These are phyloP conservation scores for Cottus gobio DNA, from an alignment of 2,113 vertebrate genomes.

Conservation along the genomic window DNA sequence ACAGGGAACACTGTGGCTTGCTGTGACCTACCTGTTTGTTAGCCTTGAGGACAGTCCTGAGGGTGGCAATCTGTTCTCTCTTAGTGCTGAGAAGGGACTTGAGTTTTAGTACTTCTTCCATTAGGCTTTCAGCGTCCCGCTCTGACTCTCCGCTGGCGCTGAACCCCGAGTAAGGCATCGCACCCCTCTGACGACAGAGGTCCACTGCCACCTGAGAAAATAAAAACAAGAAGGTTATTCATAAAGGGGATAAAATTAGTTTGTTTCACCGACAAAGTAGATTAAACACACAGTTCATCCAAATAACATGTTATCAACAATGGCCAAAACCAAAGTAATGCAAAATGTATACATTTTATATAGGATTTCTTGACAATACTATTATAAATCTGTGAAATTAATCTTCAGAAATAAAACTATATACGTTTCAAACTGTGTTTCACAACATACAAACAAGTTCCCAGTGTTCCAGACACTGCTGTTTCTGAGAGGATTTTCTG, in stretches of 20 bases:
- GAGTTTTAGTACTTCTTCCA: conserved; percentile 88
- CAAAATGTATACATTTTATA: not conserved
- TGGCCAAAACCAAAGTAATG: not conserved
- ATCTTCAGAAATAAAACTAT: not conserved
- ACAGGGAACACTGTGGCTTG: not conserved
- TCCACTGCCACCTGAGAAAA: conserved; percentile 82
- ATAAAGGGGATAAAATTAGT: not conserved
- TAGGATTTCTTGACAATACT: not conserved
- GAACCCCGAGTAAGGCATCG: conserved; percentile 73
- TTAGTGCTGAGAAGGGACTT: conserved; percentile 90
- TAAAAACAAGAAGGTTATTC: not conserved
- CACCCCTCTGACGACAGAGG: conserved; percentile 82
- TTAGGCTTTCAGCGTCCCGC: conserved; percentile 83
- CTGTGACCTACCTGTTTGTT: conserved; percentile 86
- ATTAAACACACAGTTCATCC: not conserved
- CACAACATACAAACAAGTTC: not conserved
- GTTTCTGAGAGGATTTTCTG: conserved; percentile 45
- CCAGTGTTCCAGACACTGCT: not conserved
- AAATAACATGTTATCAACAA: not conserved
- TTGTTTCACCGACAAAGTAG: not conserved
- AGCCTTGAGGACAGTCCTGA: conserved; percentile 90
- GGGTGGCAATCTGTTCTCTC: conserved; percentile 89
- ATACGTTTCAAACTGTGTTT: not conserved
- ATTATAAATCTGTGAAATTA: not conserved
- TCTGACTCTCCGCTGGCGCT: conserved; percentile 78